Conservation (phyloP, 2,797 vertebrate species). For the Tokudaia muenninki region DNA sequence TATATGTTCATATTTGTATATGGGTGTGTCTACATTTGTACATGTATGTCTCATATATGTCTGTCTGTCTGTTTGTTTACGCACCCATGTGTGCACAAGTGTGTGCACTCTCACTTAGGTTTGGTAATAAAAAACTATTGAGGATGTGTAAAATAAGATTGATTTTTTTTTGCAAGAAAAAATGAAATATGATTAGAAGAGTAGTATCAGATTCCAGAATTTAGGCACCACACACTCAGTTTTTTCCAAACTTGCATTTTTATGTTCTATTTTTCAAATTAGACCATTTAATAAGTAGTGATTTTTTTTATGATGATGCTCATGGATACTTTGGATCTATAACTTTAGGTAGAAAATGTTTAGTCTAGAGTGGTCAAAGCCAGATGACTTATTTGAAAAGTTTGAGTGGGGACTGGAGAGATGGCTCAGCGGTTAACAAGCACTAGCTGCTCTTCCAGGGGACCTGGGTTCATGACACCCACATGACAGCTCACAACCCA, state of each 20-base stretch:
- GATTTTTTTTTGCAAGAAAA: conserved; percentile 15
- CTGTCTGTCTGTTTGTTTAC: not conserved
- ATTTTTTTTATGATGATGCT: conserved; percentile 5
- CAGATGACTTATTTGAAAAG: conserved; percentile 1
- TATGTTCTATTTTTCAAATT: not conserved
- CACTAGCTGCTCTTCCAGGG: not conserved
- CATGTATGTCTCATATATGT: not conserved
- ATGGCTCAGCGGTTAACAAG: not conserved
- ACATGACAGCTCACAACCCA: not conserved
- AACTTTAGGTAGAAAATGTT: conserved; percentile 26
- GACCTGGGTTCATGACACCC: too few species aligned
- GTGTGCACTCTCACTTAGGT: not conserved
- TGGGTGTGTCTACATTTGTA: not conserved
- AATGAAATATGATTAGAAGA: conserved; percentile 1
- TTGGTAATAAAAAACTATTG: not conserved
- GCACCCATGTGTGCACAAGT: too few species aligned
- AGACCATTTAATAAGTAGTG: not conserved
- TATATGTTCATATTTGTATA: not conserved
- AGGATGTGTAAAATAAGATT: not conserved
- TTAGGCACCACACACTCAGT: not conserved
- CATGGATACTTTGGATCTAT: conserved; percentile 1
- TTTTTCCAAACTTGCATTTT: conserved; percentile 18
- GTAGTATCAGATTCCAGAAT: not conserved
- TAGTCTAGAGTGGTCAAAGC: not conserved
- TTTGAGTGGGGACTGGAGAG: not conserved